Evolutionary conservation across 1,140 invertebrate species (phyloP).

Genomic region (Apolygus lucorum): DNA sequence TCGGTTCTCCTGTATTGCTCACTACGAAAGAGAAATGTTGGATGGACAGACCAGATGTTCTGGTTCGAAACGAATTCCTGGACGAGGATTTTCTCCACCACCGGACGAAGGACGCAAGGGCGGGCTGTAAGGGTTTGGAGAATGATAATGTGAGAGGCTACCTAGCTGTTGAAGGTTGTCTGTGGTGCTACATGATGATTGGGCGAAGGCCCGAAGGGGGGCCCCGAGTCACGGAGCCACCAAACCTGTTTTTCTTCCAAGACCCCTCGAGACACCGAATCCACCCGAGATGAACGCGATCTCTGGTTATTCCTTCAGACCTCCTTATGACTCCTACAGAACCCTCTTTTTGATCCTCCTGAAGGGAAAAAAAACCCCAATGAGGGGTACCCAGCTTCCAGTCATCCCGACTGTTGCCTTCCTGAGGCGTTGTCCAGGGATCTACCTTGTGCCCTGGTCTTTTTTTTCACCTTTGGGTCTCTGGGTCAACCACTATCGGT

Average conservation of each 20-base stretch:
- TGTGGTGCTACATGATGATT: slow-evolving; percentile 16
- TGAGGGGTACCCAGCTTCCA: background rate
- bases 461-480: background rate
- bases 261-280: background rate
- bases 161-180: slow-evolving; percentile 14
- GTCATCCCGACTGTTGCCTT: background rate
- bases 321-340: background rate
- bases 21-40: too few relatives aligned
- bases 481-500: slow-evolving; percentile 7
- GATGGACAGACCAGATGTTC: too few relatives aligned
- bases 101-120: too few relatives aligned
- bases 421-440: background rate
- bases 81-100: too few relatives aligned
- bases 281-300: background rate
- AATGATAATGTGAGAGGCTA: slow-evolving; percentile 6
- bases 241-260: slow-evolving; percentile 3
- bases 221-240: slow-evolving; percentile 9
- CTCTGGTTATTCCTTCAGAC: background rate
- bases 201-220: background rate
- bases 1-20: too few relatives aligned
- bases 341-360: background rate
- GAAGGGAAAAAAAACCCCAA: background rate
- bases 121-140: background rate
- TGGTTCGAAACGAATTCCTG: too few relatives aligned
- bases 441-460: too few relatives aligned